Percentiles rank a stretch among this genome's conserved stretches.
Conservation (phyloP, 2,797 vertebrate genomes). For the Lerista edwardsae region DNA sequence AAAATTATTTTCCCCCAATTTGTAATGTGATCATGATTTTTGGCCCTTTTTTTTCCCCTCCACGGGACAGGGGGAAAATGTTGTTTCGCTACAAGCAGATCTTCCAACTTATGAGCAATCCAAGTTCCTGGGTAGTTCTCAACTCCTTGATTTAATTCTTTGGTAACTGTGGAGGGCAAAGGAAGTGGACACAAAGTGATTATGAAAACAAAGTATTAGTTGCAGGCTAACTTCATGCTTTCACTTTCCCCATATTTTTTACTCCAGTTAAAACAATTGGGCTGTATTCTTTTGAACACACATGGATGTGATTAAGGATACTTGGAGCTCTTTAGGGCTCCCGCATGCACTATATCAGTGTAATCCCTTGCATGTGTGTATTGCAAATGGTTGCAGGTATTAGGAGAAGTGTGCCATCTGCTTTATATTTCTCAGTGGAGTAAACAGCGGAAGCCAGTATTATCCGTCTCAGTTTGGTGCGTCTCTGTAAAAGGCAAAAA, state of each 20-base stretch:
- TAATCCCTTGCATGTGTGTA: conserved; percentile 22
- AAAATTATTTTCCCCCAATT: not conserved
- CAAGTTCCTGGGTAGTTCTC: not conserved
- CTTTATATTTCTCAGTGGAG: conserved; percentile 9
- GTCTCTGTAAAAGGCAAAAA: conserved; percentile 21
- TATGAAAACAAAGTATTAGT: not conserved
- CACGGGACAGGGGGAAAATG: not conserved
- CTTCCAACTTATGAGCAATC: not conserved
- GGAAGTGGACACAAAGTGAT: not conserved
- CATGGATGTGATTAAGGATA: conserved; percentile 31
- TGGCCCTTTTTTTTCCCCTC: not conserved
- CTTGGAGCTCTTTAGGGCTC: conserved; percentile 23
- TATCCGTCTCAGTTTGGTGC: conserved; percentile 34
- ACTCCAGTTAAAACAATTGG: not conserved
- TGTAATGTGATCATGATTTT: not conserved
- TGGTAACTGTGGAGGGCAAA: fast-evolving
- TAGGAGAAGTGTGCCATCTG: not conserved
- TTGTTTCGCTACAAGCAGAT: not conserved
- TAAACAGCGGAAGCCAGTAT: conserved; percentile 14
- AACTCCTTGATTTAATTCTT: not conserved
- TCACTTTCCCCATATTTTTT: not conserved
- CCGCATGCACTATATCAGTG: conserved; percentile 1
- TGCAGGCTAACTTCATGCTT: not conserved
- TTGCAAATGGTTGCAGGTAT: not conserved
- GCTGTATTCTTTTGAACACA: not conserved